Evolutionary conservation across 2,113 vertebrate genomes (phyloP), one percentile per base, ranked within the genome.

Genomic region (Hippopotamus amphibius): DNA sequence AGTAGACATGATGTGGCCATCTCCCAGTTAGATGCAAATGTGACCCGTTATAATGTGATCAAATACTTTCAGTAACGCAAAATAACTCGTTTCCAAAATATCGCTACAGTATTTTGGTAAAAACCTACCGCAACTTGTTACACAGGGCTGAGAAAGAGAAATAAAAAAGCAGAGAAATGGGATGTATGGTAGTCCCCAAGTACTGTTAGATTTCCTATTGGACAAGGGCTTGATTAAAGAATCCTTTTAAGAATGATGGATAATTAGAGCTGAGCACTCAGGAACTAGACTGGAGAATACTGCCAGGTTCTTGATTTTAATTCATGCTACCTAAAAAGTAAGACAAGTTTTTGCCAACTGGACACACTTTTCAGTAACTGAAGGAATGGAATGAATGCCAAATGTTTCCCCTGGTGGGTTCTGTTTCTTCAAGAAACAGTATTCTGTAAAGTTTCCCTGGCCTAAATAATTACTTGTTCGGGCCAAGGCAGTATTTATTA

Each of bases 21-120:
- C 94, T 94, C 77, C 81, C 96, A n/a, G 94, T 93, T 92, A 66
- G 24, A 6, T 95, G 95, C 97, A 96, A 97, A 97, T 98, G 96
- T 98, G 98, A 98, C 97, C 98, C 69, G 12, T 50, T 50, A 50
- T 69, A 98, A 98, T 98, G 98, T 98, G 98, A 98, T 97, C 79
- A 43, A 69, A 97, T 94, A 65, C 88, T 94, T 92, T 98, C 41
- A 6, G 22, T 97, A 14, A 93, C 79, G 30, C 86, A 74, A 65
- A 95, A 28, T 63, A 90, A 87, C 93, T 89, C 96, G 57, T 86
- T 95, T 72, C 79, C 82, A 92, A 37, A 71, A 61, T 74, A 96
- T 37, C 37, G 37, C 91, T 98, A 57, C 71, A 41, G 30, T 61
- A 57, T 74, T 90, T 93, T 94, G 93, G 88, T 92, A 66, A 89